Conservation (phyloP, 2,113 vertebrate genomes). For the Daboia siamensis region DNA sequence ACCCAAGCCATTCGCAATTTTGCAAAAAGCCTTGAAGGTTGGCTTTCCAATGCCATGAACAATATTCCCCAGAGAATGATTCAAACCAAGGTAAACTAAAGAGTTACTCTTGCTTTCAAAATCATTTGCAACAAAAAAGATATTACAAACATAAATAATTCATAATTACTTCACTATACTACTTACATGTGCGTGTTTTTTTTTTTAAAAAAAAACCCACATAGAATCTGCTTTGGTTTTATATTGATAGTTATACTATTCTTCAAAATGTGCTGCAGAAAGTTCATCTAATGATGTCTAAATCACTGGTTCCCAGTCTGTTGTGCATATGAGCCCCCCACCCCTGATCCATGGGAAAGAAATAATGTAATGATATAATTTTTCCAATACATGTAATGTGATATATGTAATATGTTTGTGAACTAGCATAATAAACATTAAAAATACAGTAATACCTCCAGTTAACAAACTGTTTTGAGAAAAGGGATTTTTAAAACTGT, state of each 20-base stretch:
- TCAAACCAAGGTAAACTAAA: constrained; percentile 88
- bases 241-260: neutral
- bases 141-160: constrained; percentile 6
- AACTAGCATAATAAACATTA: neutral
- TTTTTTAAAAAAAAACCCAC: neutral
- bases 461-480: neutral
- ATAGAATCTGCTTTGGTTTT: neutral
- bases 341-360: neutral
- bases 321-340: neutral
- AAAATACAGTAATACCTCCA: neutral
- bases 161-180: neutral
- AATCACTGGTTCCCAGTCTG: neutral
- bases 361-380: neutral
- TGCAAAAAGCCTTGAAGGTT: constrained; percentile 99
- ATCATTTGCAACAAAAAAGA: constrained; percentile 5
- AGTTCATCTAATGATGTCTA: neutral
- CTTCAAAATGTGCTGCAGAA: neutral
- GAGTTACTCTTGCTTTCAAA: constrained; percentile 27
- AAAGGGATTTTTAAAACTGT: neutral
- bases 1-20: constrained; percentile 99
- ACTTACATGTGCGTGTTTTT: too few relatives aligned
- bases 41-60: constrained; percentile 97
- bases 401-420: neutral
- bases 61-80: constrained; percentile 97
- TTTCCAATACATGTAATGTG: neutral